Base-by-base conservation (phyloP, 1,140 invertebrate species). In the Drosophila triauraria region DNA sequence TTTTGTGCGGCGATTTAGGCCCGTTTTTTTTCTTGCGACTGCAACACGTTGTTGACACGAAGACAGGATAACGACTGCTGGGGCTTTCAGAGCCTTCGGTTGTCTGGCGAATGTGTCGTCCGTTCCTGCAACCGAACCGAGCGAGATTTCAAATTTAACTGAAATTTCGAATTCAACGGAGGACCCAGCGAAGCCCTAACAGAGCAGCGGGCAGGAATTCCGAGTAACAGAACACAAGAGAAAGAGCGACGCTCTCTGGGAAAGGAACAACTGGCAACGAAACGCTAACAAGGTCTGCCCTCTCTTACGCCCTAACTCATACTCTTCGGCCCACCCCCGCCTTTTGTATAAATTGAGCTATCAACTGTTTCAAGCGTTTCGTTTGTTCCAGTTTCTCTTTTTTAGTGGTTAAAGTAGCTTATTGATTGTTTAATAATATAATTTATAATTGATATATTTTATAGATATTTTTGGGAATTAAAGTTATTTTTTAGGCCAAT, bases 31-130 rank as follows among this genome's bases (percentile, higher is more conserved):
- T 4, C 6, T 56, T 56, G 53, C 53, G 53, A 40, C 53, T 56
- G 88, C 91, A 91, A 92, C 91, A 92, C 91, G 91, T 92, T 92
- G 91, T 91, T 92, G 91, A 91, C 81, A 92, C 91, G 91, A 87
- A 91, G 91, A 88, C 85, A 81, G 91, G 78, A 86, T 82, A 88
- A 91, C 81, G 35, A 56, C 53, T 56, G 35, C 4, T 7, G 13
- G 15, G 2, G 40, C 9, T 20, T 12, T 35, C 5, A 30, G 15
- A n/a, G 6, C 15, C 35, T 0, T 42, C 13, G 15, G 25, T 32
- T 20, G 17, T 8, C 20, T 40, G 35, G 13, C 40, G 15, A 38
- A 4, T 38, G 12, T 4, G 12, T 25, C 35, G 35, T 56, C 53
- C 35, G 38, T 40, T 40, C 20, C 53, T 15, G 4, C 51, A 53